These are phyloP conservation scores for Neodiprion virginianus DNA, from an alignment of 1,140 invertebrate genomes.

Conservation along the genomic window DNA sequence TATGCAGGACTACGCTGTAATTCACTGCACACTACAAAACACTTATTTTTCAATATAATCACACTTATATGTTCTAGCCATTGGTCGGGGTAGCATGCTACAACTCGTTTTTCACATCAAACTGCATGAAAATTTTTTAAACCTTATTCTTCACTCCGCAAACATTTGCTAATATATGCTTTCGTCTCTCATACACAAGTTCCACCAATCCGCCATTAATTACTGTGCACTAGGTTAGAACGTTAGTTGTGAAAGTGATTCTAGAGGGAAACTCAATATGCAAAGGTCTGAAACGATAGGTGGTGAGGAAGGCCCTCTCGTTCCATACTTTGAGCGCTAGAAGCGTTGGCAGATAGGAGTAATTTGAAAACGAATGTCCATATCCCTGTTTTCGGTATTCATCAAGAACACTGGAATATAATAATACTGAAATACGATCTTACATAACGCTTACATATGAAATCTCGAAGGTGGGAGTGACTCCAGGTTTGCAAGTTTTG, in stretches of 20 bases:
- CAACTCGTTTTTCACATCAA: not conserved
- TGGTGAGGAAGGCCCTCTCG: no score
- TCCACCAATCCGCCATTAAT: conserved; percentile 1
- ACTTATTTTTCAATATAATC: not conserved
- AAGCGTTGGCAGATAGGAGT: no score
- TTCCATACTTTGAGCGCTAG: no score
- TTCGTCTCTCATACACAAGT: not conserved
- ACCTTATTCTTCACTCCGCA: not conserved
- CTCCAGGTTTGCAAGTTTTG: no score
- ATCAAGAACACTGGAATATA: no score
- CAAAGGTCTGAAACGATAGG: no score
- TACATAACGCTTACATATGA: no score
- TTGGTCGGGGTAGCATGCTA: not conserved
- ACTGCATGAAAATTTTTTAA: not conserved
- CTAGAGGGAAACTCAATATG: not conserved
- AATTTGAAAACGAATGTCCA: no score
- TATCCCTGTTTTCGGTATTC: no score
- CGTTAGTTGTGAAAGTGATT: not conserved
- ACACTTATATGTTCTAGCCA: not conserved
- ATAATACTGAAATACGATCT: no score
- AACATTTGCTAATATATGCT: not conserved
- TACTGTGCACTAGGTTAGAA: not conserved
- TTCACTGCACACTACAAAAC: not conserved
- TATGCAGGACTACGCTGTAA: not conserved
- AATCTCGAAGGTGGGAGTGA: no score